Evolutionary conservation across 2,113 vertebrate species (phyloP).

Genomic region (Uria aalge): DNA sequence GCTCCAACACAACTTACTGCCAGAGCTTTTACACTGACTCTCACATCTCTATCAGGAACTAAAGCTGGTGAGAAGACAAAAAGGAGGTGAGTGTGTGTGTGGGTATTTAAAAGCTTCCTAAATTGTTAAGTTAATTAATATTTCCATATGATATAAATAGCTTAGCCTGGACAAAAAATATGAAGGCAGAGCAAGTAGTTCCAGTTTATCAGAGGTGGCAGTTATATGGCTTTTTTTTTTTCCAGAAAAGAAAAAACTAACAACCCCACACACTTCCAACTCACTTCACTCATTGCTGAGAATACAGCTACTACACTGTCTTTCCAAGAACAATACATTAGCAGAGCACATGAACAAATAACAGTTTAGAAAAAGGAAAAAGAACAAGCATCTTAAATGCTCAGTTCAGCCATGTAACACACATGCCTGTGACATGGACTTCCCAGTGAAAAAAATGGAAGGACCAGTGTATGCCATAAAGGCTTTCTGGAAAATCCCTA

Average conservation of each 20-base stretch:
- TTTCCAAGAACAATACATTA: neutral
- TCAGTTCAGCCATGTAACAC: neutral
- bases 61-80: constrained; percentile 70
- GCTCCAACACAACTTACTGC: constrained; percentile 93
- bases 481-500: neutral
- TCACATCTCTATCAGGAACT: constrained; percentile 91
- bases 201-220: neutral
- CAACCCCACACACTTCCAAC: neutral
- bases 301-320: neutral
- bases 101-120: neutral
- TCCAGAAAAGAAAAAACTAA: neutral
- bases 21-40: constrained; percentile 96
- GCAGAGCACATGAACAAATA: neutral
- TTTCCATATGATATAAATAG: neutral
- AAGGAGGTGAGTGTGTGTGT: neutral
- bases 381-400: neutral
- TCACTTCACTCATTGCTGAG: neutral
- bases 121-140: neutral
- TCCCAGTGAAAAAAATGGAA: neutral
- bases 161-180: neutral
- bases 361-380: neutral
- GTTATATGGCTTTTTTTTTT: neutral
- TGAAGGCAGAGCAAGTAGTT: neutral
- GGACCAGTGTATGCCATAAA: neutral
- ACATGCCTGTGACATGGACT: neutral